These are phyloP conservation scores for Pyrrhia umbra DNA, from an alignment of 2,888 invertebrate genomes.

Conservation along the genomic window DNA sequence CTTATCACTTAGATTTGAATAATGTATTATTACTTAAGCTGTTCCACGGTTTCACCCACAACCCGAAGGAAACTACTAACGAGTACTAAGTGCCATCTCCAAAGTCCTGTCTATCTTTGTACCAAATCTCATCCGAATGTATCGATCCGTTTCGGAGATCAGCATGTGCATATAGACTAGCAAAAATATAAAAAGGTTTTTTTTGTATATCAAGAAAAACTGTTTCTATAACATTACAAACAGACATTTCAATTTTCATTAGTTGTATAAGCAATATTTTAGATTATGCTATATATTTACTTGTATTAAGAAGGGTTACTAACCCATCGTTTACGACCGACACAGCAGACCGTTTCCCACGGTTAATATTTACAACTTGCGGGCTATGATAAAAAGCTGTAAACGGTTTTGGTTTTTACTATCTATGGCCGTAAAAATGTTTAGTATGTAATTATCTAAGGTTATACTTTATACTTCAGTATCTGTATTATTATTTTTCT, in stretches of 20 bases:
- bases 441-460: constrained; percentile 18
- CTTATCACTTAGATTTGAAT: background rate
- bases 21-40: background rate
- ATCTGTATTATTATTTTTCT: constrained; percentile 9
- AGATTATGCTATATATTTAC: constrained; percentile 23
- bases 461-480: constrained; percentile 1
- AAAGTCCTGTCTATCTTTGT: too few species aligned
- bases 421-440: constrained; percentile 40
- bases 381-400: constrained; percentile 46
- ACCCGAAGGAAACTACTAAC: too few species aligned
- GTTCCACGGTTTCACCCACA: too few species aligned
- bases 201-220: too few species aligned
- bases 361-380: constrained; percentile 52
- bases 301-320: constrained; percentile 40
- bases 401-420: constrained; percentile 41
- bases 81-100: too few species aligned
- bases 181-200: too few species aligned
- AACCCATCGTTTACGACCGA: constrained; percentile 47
- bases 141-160: too few species aligned
- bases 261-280: constrained; percentile 31
- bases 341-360: constrained; percentile 28
- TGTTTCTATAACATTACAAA: too few species aligned
- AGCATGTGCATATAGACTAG: too few species aligned
- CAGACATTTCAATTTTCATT: too few species aligned
- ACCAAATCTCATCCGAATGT: too few species aligned